These are phyloP conservation scores for Plutomurus gul DNA, from an alignment of 1,140 invertebrate genomes.

Conservation along the genomic window DNA sequence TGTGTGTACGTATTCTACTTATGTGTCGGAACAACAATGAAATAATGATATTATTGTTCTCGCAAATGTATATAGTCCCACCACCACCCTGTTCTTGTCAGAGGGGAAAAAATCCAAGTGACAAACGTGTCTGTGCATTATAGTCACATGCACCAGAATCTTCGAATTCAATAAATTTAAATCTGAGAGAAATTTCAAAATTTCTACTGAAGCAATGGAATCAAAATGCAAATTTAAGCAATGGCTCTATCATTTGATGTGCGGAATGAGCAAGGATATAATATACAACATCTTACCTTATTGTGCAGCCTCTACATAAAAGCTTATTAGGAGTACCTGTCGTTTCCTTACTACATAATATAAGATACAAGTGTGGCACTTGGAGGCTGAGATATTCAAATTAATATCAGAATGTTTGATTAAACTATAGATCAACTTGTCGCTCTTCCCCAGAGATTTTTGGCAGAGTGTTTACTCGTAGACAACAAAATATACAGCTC, in stretches of 20 bases:
- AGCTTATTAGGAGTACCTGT: too few relatives aligned
- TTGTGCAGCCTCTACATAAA: too few relatives aligned
- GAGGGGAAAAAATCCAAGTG: background rate
- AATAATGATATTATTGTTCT: background rate
- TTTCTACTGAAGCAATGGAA: background rate
- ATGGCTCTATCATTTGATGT: too few relatives aligned
- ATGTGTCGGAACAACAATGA: background rate
- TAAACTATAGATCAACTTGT: background rate
- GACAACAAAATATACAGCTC: too few relatives aligned
- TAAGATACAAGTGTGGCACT: background rate
- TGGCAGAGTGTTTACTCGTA: too few relatives aligned
- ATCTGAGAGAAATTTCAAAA: background rate
- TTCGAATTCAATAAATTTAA: background rate
- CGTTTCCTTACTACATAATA: too few relatives aligned
- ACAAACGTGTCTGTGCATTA: background rate
- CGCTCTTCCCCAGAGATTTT: too few relatives aligned
- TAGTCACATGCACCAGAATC: background rate
- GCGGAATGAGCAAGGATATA: too few relatives aligned
- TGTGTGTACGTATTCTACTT: too few relatives aligned
- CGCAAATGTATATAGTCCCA: background rate
- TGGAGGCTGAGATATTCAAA: background rate
- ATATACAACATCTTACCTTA: too few relatives aligned
- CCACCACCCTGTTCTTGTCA: background rate
- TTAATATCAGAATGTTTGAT: background rate
- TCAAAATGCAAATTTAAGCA: background rate